Evolutionary conservation across 2,888 invertebrate species (phyloP).

Genomic region (Volucella bombylans): DNA sequence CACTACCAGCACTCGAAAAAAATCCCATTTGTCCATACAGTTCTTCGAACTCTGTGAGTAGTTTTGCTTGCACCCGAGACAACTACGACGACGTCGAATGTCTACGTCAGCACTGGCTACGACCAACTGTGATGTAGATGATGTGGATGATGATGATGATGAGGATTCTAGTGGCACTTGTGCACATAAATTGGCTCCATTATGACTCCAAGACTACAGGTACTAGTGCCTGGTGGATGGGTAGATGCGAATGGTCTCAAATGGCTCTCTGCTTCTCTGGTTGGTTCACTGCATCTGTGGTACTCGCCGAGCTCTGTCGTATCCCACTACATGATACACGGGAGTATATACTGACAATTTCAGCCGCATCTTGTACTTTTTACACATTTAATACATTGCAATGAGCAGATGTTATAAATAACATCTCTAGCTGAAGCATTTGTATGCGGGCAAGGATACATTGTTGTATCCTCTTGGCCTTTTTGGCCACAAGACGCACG

Average conservation of each 20-base stretch:
- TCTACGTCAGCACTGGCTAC: constrained; percentile 51
- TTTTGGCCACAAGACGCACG: constrained; percentile 7
- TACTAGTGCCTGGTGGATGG: not conserved
- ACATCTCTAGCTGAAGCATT: constrained; percentile 30
- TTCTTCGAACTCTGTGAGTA: constrained; percentile 72
- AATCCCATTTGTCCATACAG: constrained; percentile 70
- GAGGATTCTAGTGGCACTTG: constrained; percentile 55
- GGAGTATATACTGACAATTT: constrained; percentile 39
- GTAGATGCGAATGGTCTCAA: not conserved
- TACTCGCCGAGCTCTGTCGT: constrained; percentile 26
- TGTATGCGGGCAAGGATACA: constrained; percentile 55
- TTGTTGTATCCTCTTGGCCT: constrained; percentile 29
- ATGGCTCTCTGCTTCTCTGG: not conserved
- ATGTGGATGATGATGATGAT: constrained; percentile 40
- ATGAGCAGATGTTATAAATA: constrained; percentile 52
- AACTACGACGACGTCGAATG: constrained; percentile 42
- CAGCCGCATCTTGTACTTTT: constrained; percentile 28
- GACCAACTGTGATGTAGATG: constrained; percentile 1
- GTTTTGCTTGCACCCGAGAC: constrained; percentile 55
- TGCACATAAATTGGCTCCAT: constrained; percentile 70
- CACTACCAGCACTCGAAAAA: constrained; percentile 24
- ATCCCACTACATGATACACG: not conserved
- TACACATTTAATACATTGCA: constrained; percentile 7
- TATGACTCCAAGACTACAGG: constrained; percentile 65
- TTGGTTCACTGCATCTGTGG: not conserved